Base-by-base conservation (phyloP, 2,888 invertebrate genomes). In the Callyntrura guangdongensis region DNA sequence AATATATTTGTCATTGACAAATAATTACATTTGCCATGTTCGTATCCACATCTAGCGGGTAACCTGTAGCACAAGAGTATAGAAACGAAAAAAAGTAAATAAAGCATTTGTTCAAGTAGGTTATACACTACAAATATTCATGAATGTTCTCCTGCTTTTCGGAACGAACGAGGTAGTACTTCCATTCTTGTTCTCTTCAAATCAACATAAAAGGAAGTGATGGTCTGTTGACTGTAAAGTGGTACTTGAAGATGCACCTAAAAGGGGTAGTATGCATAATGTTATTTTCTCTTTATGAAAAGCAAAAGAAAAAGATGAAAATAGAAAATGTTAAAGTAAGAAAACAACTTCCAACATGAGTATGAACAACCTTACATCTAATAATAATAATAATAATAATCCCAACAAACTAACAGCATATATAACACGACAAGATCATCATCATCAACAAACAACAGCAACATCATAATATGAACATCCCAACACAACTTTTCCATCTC, bases 191-290 rank as follows among this genome's bases (percentile, higher is more conserved):
- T 47, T 47, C 79, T 79, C 79, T 79, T 79, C 53, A 79, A 72
- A 72, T 72, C 72, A 47, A 17, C 79, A 61, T 82, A 82, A 74
- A 79, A 61, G 82, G 89, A 83, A 89, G 89, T 89, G 83, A 89
- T 53, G 89, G 89, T 83, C 83, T 83, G 89, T 83, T 89, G 89
- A 84, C 83, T 89, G 89, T 77, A 89, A 89, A 89, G 89, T 84
- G 79, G 84, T 83, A 64, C 89, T 89, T 89, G 89, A 89, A 45
- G 64, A 89, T 84, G 84, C 89, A 84, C 49, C 81, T 77, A 74
- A 84, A 83, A 89, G 64, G 36, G 61, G 72, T 82, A 61, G 56
- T 61, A 64, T 85, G 72, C 85, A 83, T 74, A 77, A 89, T 83
- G 89, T 84, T 89, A 74, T 89, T 84, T 74, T 84, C 84, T 84